These are phyloP conservation scores for Armadillidium nasatum DNA, from an alignment of 1,140 invertebrate species.

Conservation along the genomic window DNA sequence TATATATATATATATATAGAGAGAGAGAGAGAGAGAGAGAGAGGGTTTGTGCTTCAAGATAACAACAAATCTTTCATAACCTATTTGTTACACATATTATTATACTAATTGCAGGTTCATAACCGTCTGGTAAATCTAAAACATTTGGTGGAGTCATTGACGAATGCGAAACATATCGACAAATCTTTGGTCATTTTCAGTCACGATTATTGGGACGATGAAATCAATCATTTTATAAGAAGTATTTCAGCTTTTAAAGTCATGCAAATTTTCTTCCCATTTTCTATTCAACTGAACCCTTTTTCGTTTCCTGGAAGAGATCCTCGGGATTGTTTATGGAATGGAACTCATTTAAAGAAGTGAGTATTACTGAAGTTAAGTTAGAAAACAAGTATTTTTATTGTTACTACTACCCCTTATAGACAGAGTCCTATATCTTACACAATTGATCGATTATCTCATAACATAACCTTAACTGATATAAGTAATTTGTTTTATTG, in stretches of 20 bases:
- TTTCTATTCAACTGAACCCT: constrained; percentile 90
- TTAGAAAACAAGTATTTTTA: too few relatives aligned
- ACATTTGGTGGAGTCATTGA: constrained; percentile 85
- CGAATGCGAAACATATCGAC: constrained; percentile 80
- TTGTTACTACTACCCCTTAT: too few relatives aligned
- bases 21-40: too few relatives aligned
- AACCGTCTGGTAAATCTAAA: constrained; percentile 86
- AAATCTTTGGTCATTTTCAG: constrained; percentile 85
- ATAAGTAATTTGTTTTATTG: too few relatives aligned
- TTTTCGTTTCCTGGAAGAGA: constrained; percentile 86
- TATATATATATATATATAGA: too few relatives aligned
- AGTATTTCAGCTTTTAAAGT: constrained; percentile 53
- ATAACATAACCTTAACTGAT: too few relatives aligned
- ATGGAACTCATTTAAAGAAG: constrained; percentile 48
- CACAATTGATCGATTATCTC: too few relatives aligned
- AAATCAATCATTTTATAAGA: constrained; percentile 64
- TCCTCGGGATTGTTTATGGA: constrained; percentile 85
- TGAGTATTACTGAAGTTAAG: too few relatives aligned
- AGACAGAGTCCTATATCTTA: too few relatives aligned
- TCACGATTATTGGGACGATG: constrained; percentile 86
- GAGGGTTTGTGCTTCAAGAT: too few relatives aligned
- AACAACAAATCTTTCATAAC: too few relatives aligned
- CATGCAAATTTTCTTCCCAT: constrained; percentile 95
- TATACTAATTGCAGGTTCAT: constrained; percentile 75
- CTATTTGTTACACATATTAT: too few relatives aligned